A percentile compares a stretch with the other conserved stretches of the same genome.
Conservation (phyloP, 1,140 invertebrate species). For the Panagrolaimus sp. region DNA sequence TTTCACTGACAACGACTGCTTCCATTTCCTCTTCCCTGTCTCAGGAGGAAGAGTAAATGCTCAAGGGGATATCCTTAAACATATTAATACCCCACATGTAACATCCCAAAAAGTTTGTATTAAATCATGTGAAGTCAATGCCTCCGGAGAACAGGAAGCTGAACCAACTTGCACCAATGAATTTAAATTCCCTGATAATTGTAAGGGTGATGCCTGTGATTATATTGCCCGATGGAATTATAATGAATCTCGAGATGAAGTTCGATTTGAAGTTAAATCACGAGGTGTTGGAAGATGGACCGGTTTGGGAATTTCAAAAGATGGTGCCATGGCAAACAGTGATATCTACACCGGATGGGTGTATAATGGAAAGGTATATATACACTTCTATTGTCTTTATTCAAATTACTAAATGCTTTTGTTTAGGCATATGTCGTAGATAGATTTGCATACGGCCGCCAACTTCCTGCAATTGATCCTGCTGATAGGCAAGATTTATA, state of each 20-base stretch:
- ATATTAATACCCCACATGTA: constrained; percentile 71
- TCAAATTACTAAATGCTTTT: too few species aligned
- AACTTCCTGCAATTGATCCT: constrained; percentile 56
- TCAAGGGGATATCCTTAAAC: constrained; percentile 78
- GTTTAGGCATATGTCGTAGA: constrained; percentile 54
- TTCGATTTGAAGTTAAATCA: constrained; percentile 53
- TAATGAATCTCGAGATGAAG: constrained; percentile 25
- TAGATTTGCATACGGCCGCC: constrained; percentile 53
- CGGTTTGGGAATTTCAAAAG: constrained; percentile 58
- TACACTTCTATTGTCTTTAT: too few species aligned
- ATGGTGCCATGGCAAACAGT: constrained; percentile 53
- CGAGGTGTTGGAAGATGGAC: constrained; percentile 58
- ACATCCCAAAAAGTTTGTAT: constrained; percentile 78
- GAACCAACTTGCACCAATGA: constrained; percentile 58
- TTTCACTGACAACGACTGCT: constrained; percentile 51
- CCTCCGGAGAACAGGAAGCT: constrained; percentile 5
- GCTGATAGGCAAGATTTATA: constrained; percentile 56
- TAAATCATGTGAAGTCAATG: constrained; percentile 62
- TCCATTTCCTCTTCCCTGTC: constrained; percentile 59
- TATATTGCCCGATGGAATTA: constrained; percentile 54
- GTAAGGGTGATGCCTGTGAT: constrained; percentile 49
- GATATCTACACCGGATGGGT: constrained; percentile 55
- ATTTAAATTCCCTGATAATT: constrained; percentile 50
- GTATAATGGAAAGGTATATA: constrained; percentile 13
- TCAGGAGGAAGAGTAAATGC: constrained; percentile 47